These are phyloP conservation scores for Sitophilus oryzae DNA, from an alignment of 1,140 invertebrate species.

Conservation along the genomic window DNA sequence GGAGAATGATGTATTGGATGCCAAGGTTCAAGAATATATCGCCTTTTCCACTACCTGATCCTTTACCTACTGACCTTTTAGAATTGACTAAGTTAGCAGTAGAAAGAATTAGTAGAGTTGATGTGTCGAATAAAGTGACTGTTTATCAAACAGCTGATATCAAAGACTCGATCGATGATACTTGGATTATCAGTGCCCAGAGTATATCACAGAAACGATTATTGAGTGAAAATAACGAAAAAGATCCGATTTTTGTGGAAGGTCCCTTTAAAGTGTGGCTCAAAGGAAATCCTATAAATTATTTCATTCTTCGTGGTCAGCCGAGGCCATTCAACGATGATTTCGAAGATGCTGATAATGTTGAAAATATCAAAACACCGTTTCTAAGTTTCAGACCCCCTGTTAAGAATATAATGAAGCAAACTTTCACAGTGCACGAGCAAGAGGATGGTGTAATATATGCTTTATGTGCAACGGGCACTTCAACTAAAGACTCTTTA, in stretches of 20 bases:
- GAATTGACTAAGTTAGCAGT: slow-evolving; percentile 84
- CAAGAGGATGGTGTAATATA: slow-evolving; percentile 90
- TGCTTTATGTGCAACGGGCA: slow-evolving; percentile 62
- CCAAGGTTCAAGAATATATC: slow-evolving; percentile 91
- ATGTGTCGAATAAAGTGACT: slow-evolving; percentile 65
- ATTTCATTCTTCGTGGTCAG: slow-evolving; percentile 78
- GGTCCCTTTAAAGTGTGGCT: slow-evolving; percentile 83
- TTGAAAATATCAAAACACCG: slow-evolving; percentile 57
- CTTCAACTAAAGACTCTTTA: slow-evolving; percentile 83
- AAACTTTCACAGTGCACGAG: slow-evolving; percentile 72
- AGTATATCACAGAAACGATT: slow-evolving; percentile 71
- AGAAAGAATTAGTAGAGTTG: slow-evolving; percentile 79
- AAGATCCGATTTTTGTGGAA: slow-evolving; percentile 76
- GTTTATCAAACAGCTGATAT: slow-evolving; percentile 66
- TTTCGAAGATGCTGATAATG: slow-evolving; percentile 52
- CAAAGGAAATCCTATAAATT: slow-evolving; percentile 65
- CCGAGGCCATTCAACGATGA: slow-evolving; percentile 43
- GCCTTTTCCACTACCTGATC: slow-evolving; percentile 79
- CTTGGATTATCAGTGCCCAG: slow-evolving; percentile 91
- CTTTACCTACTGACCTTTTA: slow-evolving; percentile 64
- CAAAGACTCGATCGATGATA: slow-evolving; percentile 75
- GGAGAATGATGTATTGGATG: slow-evolving; percentile 97
- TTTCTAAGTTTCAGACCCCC: slow-evolving; percentile 50
- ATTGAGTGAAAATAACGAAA: slow-evolving; percentile 60
- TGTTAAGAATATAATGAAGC: slow-evolving; percentile 41